phyloP scores from a whole-genome alignment of 1,140 invertebrate genomes.

The Heliconius nattereri region DNA sequence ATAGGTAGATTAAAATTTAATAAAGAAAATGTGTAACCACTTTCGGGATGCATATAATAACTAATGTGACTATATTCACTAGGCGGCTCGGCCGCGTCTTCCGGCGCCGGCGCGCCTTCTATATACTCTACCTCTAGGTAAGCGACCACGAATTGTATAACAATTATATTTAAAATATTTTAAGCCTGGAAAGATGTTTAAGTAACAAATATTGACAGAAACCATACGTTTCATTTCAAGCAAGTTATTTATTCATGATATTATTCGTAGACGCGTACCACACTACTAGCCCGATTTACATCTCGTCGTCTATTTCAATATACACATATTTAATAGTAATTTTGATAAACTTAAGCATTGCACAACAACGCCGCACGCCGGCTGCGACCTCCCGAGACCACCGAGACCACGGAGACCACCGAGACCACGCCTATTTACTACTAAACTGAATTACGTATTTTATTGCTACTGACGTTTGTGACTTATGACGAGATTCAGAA shows the following conservation, averaged over 20 bases:
- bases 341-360: constrained; percentile 63
- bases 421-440: constrained; percentile 52
- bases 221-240: not conserved
- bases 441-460: constrained; percentile 68
- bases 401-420: constrained; percentile 12
- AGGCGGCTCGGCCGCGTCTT: constrained; percentile 45
- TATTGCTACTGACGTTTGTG: constrained; percentile 80
- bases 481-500: constrained; percentile 81
- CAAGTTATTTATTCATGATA: not conserved
- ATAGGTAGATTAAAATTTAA: constrained; percentile 75
- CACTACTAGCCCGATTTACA: constrained; percentile 10
- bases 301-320: constrained; percentile 31
- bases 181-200: not conserved
- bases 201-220: not conserved
- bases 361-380: constrained; percentile 55
- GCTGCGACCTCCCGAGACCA: constrained; percentile 52
- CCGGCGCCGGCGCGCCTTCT: constrained; percentile 34
- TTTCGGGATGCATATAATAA: constrained; percentile 73
- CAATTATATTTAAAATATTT: not conserved
- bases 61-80: constrained; percentile 74
- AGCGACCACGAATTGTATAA: constrained; percentile 1
- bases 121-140: constrained; percentile 11
- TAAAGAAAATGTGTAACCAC: constrained; percentile 76
- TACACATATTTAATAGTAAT: constrained; percentile 43
- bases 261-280: constrained; percentile 6